phyloP scores from a whole-genome alignment of 2,113 vertebrate species.

The Heterochromis multidens region DNA sequence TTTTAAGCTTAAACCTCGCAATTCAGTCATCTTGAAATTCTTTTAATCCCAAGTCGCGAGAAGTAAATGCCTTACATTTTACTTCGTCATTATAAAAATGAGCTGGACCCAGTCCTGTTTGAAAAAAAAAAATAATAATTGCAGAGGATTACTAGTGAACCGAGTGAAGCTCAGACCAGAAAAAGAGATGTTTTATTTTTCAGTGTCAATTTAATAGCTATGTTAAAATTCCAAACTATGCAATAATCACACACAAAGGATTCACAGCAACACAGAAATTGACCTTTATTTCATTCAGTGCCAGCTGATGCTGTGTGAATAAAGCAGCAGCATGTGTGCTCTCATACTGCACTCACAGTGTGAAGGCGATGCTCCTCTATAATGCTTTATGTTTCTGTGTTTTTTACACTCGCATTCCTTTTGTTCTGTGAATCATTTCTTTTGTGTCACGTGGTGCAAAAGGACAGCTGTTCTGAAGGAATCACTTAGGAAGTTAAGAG shows the following conservation, averaged over 20 bases:
- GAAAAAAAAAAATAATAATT: neutral
- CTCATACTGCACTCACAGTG: conserved; percentile 42
- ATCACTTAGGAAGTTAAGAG: conserved; percentile 53
- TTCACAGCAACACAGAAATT: conserved; percentile 68
- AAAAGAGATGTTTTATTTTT: conserved; percentile 60
- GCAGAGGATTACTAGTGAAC: neutral
- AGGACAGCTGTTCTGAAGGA: conserved; percentile 45
- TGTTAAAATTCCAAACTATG: conserved; percentile 81
- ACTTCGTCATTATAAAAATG: neutral
- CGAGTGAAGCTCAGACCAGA: conserved; percentile 37
- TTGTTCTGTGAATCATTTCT: conserved; percentile 55
- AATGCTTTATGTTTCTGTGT: conserved; percentile 42
- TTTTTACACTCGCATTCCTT: conserved; percentile 38
- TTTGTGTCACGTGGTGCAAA: conserved; percentile 29
- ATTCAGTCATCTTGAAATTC: neutral
- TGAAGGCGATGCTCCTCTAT: conserved; percentile 43
- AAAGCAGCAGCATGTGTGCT: conserved; percentile 57
- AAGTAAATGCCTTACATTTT: neutral
- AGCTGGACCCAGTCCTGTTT: conserved; percentile 31
- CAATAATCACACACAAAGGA: conserved; percentile 75
- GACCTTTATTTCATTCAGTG: conserved; percentile 60
- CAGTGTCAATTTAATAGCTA: conserved; percentile 71
- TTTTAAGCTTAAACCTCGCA: neutral
- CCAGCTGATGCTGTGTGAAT: conserved; percentile 63
- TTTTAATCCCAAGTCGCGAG: neutral